These are phyloP conservation scores for Ormyrus pomaceus DNA, from an alignment of 2,888 invertebrate genomes.

Conservation along the genomic window DNA sequence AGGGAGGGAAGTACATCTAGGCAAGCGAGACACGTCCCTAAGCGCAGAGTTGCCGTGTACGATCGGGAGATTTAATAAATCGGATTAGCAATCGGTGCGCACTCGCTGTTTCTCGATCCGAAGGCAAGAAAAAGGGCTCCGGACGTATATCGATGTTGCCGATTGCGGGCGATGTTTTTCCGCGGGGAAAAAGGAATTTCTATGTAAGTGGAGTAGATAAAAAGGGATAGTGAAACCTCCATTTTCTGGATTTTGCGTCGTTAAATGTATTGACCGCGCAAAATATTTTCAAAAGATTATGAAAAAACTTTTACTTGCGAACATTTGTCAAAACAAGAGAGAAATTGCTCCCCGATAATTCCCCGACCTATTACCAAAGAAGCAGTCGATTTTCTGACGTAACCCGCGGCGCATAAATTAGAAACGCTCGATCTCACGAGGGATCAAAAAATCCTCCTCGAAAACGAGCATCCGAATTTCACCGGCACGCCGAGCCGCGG, in stretches of 20 bases:
- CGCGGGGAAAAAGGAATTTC: not conserved
- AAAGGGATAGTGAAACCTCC: not conserved
- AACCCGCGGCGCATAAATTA: not conserved
- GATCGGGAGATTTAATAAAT: slow-evolving; percentile 54
- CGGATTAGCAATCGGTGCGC: slow-evolving; percentile 43
- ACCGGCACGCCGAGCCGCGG: slow-evolving; percentile 10
- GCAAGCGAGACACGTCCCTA: slow-evolving; percentile 12
- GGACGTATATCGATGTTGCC: slow-evolving; percentile 2
- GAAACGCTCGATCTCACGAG: not conserved
- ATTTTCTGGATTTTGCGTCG: too few relatives aligned
- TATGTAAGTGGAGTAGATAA: not conserved
- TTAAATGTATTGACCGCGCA: too few relatives aligned
- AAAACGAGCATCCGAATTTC: not conserved
- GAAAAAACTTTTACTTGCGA: too few relatives aligned
- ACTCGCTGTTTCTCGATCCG: not conserved
- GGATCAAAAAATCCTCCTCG: too few relatives aligned
- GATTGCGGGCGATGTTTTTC: not conserved
- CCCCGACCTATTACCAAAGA: too few relatives aligned
- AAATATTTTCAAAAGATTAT: too few relatives aligned
- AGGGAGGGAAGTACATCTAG: not conserved
- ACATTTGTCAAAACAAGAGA: too few relatives aligned
- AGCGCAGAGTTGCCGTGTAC: slow-evolving; percentile 36
- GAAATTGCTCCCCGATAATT: too few relatives aligned
- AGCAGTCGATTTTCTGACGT: not conserved
- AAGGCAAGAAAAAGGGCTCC: slow-evolving; percentile 1